Conservation (phyloP, 1,140 invertebrate species). For the Triops longicaudatus region DNA sequence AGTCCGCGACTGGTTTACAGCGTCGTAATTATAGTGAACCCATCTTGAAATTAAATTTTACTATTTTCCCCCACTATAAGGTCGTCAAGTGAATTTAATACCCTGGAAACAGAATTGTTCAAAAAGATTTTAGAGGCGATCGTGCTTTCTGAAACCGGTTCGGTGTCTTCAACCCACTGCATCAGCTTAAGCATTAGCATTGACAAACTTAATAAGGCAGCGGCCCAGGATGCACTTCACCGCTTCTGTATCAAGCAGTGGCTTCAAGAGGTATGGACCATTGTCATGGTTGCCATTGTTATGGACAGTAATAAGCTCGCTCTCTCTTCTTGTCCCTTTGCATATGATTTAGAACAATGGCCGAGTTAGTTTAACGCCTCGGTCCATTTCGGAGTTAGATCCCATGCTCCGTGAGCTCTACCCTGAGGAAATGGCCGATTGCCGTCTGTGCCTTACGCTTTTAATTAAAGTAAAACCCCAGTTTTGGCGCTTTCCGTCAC, state of each 20-base stretch:
- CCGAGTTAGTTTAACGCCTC: slow-evolving; percentile 13
- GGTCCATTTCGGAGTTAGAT: slow-evolving; percentile 23
- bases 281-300: not conserved
- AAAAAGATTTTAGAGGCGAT: slow-evolving; percentile 25
- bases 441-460: slow-evolving; percentile 22
- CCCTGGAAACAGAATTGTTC: slow-evolving; percentile 20
- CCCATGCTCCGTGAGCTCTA: slow-evolving; percentile 21
- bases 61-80: slow-evolving; percentile 3
- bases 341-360: slow-evolving; percentile 17
- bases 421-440: slow-evolving; percentile 20
- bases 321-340: not conserved
- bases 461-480: slow-evolving; percentile 21
- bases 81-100: not conserved
- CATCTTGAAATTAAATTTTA: not conserved
- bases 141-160: slow-evolving; percentile 1
- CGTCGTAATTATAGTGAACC: no score
- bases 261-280: slow-evolving; percentile 22
- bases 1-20: no score
- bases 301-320: not conserved
- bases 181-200: slow-evolving; percentile 17
- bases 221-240: slow-evolving; percentile 17
- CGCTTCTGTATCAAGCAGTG: slow-evolving; percentile 17
- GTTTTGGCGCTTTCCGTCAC: not conserved
- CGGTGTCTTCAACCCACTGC: slow-evolving; percentile 24
- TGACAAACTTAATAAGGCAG: slow-evolving; percentile 21